Evolutionary conservation across 2,797 vertebrate species (phyloP).

Genomic region (Ctenopoma multispine): DNA sequence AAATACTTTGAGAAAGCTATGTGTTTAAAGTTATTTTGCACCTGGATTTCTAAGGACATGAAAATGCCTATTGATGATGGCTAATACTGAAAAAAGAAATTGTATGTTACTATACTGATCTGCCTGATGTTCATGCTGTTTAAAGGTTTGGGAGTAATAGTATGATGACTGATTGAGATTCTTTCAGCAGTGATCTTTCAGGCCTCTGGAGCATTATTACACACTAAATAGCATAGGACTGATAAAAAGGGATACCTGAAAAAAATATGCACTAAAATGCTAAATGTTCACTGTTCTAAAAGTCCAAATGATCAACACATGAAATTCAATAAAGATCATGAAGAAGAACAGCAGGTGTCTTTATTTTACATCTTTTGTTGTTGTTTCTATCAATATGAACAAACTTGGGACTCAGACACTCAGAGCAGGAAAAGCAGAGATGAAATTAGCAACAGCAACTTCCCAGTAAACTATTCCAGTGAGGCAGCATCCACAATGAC

Average conservation of each 20-base stretch:
- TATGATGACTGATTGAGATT: slow-evolving; percentile 7
- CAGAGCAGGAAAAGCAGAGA: background rate
- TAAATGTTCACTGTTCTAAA: slow-evolving; percentile 24
- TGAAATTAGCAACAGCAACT: background rate
- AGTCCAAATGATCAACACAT: slow-evolving; percentile 13
- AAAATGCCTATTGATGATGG: background rate
- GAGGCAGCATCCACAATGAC: background rate
- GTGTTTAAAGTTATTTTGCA: slow-evolving; percentile 3
- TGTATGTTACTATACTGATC: fast-evolving
- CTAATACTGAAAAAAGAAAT: background rate
- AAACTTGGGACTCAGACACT: background rate
- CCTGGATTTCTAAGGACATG: background rate
- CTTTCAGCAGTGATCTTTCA: background rate
- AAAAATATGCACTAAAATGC: background rate
- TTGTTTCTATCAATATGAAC: background rate
- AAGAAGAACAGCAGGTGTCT: background rate
- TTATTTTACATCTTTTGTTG: background rate
- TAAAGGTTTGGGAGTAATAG: background rate
- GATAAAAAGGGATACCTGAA: slow-evolving; percentile 52
- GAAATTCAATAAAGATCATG: slow-evolving; percentile 42
- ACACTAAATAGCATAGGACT: slow-evolving; percentile 30
- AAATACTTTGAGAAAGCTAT: background rate
- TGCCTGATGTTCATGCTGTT: slow-evolving; percentile 11
- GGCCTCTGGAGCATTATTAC: background rate
- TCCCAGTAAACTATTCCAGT: background rate